Percentiles rank a stretch among this genome's conserved stretches.
Evolutionary conservation across 2,797 vertebrate genomes (phyloP).

Genomic region (Rhyacichthys aspro): DNA sequence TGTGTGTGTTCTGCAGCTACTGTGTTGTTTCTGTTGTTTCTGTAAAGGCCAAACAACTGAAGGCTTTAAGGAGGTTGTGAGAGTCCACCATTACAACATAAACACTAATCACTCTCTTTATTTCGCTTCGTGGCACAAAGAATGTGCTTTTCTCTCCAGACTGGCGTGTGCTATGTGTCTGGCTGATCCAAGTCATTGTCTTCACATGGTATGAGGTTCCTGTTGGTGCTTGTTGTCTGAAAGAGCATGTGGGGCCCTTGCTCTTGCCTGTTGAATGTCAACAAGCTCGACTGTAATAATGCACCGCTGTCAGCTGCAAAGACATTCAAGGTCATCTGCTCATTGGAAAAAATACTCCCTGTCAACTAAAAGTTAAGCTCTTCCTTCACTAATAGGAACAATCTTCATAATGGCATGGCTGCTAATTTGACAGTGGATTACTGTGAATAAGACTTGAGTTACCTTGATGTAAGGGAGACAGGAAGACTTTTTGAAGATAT

Average conservation of each 20-base stretch:
- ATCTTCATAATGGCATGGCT: constrained; percentile 27
- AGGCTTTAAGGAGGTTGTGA: constrained; percentile 25
- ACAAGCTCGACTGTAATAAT: constrained; percentile 72
- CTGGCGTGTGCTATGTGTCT: constrained; percentile 34
- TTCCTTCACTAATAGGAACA: constrained; percentile 28
- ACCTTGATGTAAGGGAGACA: constrained; percentile 21
- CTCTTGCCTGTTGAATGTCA: constrained; percentile 81
- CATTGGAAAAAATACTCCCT: constrained; percentile 40
- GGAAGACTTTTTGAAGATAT: constrained; percentile 14
- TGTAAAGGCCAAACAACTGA: constrained; percentile 18
- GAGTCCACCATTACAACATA: constrained; percentile 24
- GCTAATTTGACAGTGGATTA: constrained; percentile 41
- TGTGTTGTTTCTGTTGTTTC: constrained; percentile 26
- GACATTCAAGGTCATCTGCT: constrained; percentile 73
- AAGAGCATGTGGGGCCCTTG: constrained; percentile 78
- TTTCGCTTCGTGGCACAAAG: constrained; percentile 40
- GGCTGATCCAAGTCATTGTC: constrained; percentile 52
- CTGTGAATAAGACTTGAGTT: constrained; percentile 9
- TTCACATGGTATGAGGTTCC: constrained; percentile 71
- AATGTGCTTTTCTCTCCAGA: constrained; percentile 15
- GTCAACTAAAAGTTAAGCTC: constrained; percentile 39
- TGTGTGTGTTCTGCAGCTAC: constrained; percentile 9
- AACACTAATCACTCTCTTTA: constrained; percentile 42
- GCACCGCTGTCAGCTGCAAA: constrained; percentile 66
- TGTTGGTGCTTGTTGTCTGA: constrained; percentile 78